Conservation (phyloP, 2,113 vertebrate species). For the Neoarius graeffei region DNA sequence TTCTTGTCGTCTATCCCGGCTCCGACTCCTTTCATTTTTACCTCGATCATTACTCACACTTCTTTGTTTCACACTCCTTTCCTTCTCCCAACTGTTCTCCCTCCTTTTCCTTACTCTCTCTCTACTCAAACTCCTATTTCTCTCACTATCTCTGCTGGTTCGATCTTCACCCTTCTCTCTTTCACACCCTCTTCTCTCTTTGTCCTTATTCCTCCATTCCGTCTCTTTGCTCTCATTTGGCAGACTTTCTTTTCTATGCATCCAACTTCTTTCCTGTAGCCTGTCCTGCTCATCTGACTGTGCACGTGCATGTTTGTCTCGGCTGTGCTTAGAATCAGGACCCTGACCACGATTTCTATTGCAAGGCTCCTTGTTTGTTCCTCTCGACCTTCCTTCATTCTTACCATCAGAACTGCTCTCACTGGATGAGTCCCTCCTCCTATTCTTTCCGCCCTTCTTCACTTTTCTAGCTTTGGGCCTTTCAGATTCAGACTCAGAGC, state of each 20-base stretch:
- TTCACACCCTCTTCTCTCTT: conserved; percentile 65
- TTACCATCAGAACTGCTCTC: conserved; percentile 73
- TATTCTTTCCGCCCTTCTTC: conserved; percentile 75
- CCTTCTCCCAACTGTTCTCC: conserved; percentile 12
- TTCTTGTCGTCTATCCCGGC: conserved; percentile 15
- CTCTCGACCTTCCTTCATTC: conserved; percentile 71
- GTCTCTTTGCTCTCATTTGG: conserved; percentile 52
- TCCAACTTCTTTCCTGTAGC: neutral
- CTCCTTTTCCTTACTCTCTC: conserved; percentile 17
- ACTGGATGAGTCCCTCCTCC: conserved; percentile 78
- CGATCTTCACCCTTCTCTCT: conserved; percentile 11
- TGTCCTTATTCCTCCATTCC: conserved; percentile 63
- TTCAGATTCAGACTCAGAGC: conserved; percentile 74
- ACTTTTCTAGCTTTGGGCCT: conserved; percentile 59
- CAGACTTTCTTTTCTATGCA: conserved; percentile 1
- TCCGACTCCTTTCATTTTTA: conserved; percentile 58
- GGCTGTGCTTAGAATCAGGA: conserved; percentile 34
- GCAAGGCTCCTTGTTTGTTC: conserved; percentile 65
- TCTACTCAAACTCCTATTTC: conserved; percentile 10
- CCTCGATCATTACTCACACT: conserved; percentile 58
- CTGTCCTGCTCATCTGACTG: conserved; percentile 1
- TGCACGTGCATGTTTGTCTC: neutral
- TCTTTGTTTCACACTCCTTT: conserved; percentile 57
- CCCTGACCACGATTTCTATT: conserved; percentile 72
- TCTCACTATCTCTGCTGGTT: conserved; percentile 2